Evolutionary conservation across 2,888 invertebrate genomes (phyloP), one percentile per base, ranked within the genome.

Genomic region (Hypena proboscidalis): DNA sequence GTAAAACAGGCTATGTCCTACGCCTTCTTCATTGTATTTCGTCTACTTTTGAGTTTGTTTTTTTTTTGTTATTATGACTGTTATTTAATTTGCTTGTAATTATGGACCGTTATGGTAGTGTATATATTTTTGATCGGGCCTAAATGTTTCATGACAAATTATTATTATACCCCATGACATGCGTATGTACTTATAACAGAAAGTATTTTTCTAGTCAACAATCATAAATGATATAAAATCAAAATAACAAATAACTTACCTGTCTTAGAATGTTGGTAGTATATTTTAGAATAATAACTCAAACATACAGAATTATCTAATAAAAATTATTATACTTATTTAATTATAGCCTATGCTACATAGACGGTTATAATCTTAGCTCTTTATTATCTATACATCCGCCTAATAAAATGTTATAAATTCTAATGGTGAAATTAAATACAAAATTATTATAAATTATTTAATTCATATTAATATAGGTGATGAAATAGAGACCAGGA

Each of bases 201-300:
- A 42, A 45, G 53, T 64, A 64, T 64, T 64, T 64, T 67, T 63
- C 64, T 64, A 64, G 64, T 64, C 67, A 53, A 30, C 17, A 41
- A 51, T 51, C 32, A 43, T 52, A 10, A 53, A 43, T 33, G 15
- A 42, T 30, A 26, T 44, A 52, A 44, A 48, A 47, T 29, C 17
- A 4, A 46, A 32, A 42, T 39, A 19, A 11, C 37, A 35, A 22
- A 41, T 38, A 47, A 59, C 30, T 20, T 48, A 41, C 36, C n/a
- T 21, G 33, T 35, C 15, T 25, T 45, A 30, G 20, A 39, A 46
- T 15, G 23, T 32, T 9, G 26, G 17, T 22, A 32, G 35, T 6
- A 25, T 41, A 34, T 49, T 47, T 19, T 23, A 47, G 11, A 30
- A 25, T 32, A 22, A 17, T 34, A 26, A 14, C 5, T 10, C 8